Percentiles rank a stretch among this genome's conserved stretches.
phyloP scores from a whole-genome alignment of 1,140 invertebrate species.

The Drosophila serrata region DNA sequence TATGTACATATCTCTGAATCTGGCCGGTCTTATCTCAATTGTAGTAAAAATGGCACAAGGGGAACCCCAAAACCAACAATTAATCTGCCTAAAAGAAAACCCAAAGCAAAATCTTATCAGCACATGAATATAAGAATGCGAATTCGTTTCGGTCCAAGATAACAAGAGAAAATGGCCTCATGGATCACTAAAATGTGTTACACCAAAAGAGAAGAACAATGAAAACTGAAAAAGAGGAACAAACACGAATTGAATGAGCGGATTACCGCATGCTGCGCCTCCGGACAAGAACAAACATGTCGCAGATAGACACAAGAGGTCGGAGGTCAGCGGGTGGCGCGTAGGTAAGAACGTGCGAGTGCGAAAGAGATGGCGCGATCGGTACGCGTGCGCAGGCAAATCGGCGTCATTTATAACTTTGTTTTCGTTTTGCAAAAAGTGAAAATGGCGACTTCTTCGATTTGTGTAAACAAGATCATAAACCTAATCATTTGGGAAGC shows the following conservation, averaged over 20 bases:
- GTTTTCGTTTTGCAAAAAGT: constrained; percentile 73
- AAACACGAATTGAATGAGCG: constrained; percentile 71
- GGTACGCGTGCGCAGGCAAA: constrained; percentile 47
- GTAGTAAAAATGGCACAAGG: background rate
- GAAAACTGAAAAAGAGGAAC: constrained; percentile 15
- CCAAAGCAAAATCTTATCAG: background rate
- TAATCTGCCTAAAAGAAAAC: background rate
- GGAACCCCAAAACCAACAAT: background rate
- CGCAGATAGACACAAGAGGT: constrained; percentile 43
- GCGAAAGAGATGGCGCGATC: constrained; percentile 15
- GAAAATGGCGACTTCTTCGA: constrained; percentile 11
- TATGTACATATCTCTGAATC: too few species aligned
- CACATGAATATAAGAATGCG: background rate
- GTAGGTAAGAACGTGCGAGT: constrained; percentile 10
- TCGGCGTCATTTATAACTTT: constrained; percentile 65
- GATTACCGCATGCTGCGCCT: constrained; percentile 1
- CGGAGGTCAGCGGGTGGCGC: constrained; percentile 28
- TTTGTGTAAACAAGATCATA: constrained; percentile 75
- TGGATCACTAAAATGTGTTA: constrained; percentile 51
- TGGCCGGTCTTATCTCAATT: background rate
- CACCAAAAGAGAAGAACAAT: constrained; percentile 48
- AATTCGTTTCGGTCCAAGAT: background rate
- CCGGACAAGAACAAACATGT: constrained; percentile 64
- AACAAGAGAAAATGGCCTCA: constrained; percentile 37
- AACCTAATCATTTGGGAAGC: constrained; percentile 28